phyloP scores from a whole-genome alignment of 1,140 invertebrate genomes.

The Chrysopa pallens region DNA sequence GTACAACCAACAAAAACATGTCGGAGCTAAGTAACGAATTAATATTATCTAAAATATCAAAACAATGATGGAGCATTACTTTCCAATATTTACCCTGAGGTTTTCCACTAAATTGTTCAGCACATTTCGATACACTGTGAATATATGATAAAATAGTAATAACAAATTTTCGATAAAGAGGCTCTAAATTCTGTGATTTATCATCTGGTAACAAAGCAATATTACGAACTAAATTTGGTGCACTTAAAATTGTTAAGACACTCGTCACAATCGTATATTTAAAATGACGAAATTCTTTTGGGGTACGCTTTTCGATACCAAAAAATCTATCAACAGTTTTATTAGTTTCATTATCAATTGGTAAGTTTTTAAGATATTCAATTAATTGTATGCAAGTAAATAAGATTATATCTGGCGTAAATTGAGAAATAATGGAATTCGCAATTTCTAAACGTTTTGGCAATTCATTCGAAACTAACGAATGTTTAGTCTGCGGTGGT shows the following conservation, averaged over 20 bases:
- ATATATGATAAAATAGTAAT: slow-evolving; percentile 47
- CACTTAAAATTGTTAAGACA: slow-evolving; percentile 44
- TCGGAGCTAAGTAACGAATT: slow-evolving; percentile 58
- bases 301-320: slow-evolving; percentile 39
- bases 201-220: slow-evolving; percentile 27
- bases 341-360: slow-evolving; percentile 37
- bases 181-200: slow-evolving; percentile 28
- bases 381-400: slow-evolving; percentile 44
- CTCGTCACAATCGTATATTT: slow-evolving; percentile 60
- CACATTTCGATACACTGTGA: slow-evolving; percentile 36
- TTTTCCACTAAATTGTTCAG: slow-evolving; percentile 28
- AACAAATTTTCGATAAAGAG: slow-evolving; percentile 44
- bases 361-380: slow-evolving; percentile 42
- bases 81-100: slow-evolving; percentile 60
- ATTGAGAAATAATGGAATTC: slow-evolving; percentile 42
- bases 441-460: slow-evolving; percentile 48
- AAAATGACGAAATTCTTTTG: slow-evolving; percentile 62
- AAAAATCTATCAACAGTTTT: slow-evolving; percentile 30
- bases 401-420: slow-evolving; percentile 39
- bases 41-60: slow-evolving; percentile 56
- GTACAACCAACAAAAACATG: slow-evolving; percentile 59
- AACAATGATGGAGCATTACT: slow-evolving; percentile 52
- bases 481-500: slow-evolving; percentile 12
- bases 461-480: slow-evolving; percentile 22
- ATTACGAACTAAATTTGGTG: slow-evolving; percentile 45